Percentiles rank a stretch among this genome's conserved stretches.
Evolutionary conservation across 2,113 vertebrate genomes (phyloP).

Genomic region (Nestor notabilis): DNA sequence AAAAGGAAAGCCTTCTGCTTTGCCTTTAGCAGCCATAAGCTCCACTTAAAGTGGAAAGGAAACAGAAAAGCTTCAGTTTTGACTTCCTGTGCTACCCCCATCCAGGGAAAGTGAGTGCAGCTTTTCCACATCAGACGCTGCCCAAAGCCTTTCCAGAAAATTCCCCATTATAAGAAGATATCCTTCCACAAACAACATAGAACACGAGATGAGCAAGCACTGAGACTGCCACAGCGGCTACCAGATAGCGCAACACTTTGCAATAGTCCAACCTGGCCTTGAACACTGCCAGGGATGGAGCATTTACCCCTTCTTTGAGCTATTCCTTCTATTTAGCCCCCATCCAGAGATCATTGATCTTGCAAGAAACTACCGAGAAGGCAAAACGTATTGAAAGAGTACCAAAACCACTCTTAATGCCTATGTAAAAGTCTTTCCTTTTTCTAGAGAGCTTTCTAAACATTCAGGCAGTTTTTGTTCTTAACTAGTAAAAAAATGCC

Average conservation of each 20-base stretch:
- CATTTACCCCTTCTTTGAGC: too few species aligned
- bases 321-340: neutral
- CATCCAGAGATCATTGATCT: neutral
- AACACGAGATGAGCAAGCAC: neutral
- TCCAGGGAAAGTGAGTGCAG: neutral
- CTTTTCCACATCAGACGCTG: neutral
- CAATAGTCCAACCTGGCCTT: neutral
- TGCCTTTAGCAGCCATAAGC: neutral
- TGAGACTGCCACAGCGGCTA: neutral
- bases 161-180: neutral
- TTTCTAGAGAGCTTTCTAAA: neutral
- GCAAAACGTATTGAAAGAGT: neutral
- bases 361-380: neutral
- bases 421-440: neutral
- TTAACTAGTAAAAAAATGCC: neutral
- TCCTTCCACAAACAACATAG: neutral
- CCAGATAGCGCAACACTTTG: neutral
- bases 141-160: neutral
- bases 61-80: neutral
- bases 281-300: too few species aligned
- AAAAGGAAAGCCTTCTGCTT: neutral
- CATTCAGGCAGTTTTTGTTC: neutral
- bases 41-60: neutral
- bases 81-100: neutral
- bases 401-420: neutral